Evolutionary conservation across 2,888 invertebrate genomes (phyloP), one percentile per base, ranked within the genome.

Genomic region (Linnaemya vulpina): DNA sequence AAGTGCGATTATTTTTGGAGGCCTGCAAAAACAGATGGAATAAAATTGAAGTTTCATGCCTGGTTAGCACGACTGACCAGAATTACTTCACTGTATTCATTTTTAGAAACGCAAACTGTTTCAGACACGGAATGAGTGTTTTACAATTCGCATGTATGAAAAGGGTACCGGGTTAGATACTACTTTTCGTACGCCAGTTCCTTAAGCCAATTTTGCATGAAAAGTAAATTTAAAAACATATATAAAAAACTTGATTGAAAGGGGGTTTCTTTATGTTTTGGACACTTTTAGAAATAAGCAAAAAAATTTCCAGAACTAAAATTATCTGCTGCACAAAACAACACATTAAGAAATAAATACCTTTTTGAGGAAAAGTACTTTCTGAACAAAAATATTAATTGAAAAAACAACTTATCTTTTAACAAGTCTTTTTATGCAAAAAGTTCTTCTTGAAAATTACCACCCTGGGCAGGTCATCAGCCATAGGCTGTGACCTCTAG

Each of bases 31-130:
- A 17, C 25, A 40, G 3, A 40, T 43, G 71, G 46, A 65, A 75
- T 62, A 55, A 71, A 80, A 80, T 80, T 73, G n/a, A 73, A 65
- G 20, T 85, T 85, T 55, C 81, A 81, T 78, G 84, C 51, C 84
- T 81, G 20, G 77, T 81, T 85, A 77, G 77, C 81, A 85, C 81
- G 74, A 81, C 78, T 85, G 84, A 75, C 77, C 74, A 62, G 80
- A 80, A 40, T 62, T 38, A 62, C 10, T 46, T 38, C 2, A 60
- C 8, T 55, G 40, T 43, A 20, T 51, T 30, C n/a, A 25, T 49
- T 49, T 38, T 38, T 38, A 30, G 22, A n/a, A 5, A 60, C 10
- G 10, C 25, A 62, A 67, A 17, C 13, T 22, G 38, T 35, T 60
- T 60, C 15, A 40, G 40, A 65, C 84, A 81, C 81, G 77, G 58